A percentile compares a stretch with the other conserved stretches of the same genome.
These are phyloP conservation scores for Dyspetes luteomarginatus DNA, from an alignment of 2,888 invertebrate species.

Conservation along the genomic window DNA sequence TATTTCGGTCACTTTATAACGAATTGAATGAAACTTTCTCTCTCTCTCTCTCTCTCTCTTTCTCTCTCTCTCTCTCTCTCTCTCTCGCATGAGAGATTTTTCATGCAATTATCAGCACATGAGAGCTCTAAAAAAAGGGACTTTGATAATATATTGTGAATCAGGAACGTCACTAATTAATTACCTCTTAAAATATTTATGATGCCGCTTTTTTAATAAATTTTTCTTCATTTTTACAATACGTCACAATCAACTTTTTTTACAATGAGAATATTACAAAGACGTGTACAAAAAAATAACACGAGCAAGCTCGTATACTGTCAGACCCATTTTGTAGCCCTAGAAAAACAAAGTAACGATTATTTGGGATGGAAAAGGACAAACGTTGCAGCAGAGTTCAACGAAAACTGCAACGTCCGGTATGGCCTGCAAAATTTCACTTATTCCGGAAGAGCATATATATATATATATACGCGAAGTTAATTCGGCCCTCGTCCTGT, in stretches of 20 bases:
- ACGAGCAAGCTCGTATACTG: neutral
- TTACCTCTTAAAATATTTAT: too few species aligned
- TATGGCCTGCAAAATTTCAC: constrained; percentile 39
- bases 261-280: neutral
- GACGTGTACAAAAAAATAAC: neutral
- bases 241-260: neutral
- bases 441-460: constrained; percentile 42
- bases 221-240: too few species aligned
- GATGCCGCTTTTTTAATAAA: too few species aligned
- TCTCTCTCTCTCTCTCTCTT: neutral
- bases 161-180: neutral
- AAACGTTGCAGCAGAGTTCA: constrained; percentile 26
- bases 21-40: constrained; percentile 40
- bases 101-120: too few species aligned
- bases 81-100: too few species aligned
- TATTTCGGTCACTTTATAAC: constrained; percentile 15
- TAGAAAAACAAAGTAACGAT: constrained; percentile 12
- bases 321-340: constrained; percentile 3
- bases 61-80: neutral
- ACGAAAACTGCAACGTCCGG: constrained; percentile 39
- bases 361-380: constrained; percentile 35
- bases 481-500: constrained; percentile 51
- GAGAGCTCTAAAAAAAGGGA: too few species aligned
- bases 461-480: constrained; percentile 31
- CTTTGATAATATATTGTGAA: too few species aligned